Base-by-base conservation (phyloP, 2,888 invertebrate species). In the Galerucella pusilla region DNA sequence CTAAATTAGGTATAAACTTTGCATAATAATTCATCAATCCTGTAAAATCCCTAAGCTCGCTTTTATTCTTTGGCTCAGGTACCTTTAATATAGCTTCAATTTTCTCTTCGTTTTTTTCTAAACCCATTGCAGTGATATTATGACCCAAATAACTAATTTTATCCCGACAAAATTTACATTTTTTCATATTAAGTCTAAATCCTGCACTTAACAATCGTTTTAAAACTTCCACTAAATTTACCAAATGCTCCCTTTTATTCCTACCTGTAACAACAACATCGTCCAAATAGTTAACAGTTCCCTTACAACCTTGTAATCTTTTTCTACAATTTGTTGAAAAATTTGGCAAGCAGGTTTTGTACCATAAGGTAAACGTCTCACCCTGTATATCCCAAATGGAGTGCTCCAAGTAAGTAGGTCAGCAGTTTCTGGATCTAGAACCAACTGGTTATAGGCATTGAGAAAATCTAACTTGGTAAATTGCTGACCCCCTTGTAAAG, bases 21-120 rank as follows among this genome's bases (percentile, higher is more conserved):
- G 84, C 80, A 75, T 86, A 87, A 79, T 85, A 87, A 78, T 86
- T 86, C 0, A 85, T 77, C 73, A 85, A 78, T 0, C 86, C 86
- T 2, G 83, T 59, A 75, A 85, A 46, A 46, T 2, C 45, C 45
- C 45, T 46, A 46, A 46, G 1, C 45, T 46, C 45, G 45, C 45
- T 46, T 10, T 46, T 46, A 46, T 46, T 46, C 7, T 46, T 46
- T 46, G 45, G 28, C 28, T 46, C 5, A 11, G 45, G 45, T 46
- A 6, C 45, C 45, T 3, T 46, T 46, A 46, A 46, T 46, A 46
- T 46, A 46, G 45, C 45, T 46, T 46, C 45, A 46, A 85, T 45
- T 54, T 69, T 65, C 20, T 70, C 52, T 42, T 57, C 20, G 4
- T 57, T 20, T 42, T 74, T 74, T 69, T 69, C 69, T 7, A 74